Conservation (phyloP, 2,888 invertebrate species). For the Cremastobaeus sp. region DNA sequence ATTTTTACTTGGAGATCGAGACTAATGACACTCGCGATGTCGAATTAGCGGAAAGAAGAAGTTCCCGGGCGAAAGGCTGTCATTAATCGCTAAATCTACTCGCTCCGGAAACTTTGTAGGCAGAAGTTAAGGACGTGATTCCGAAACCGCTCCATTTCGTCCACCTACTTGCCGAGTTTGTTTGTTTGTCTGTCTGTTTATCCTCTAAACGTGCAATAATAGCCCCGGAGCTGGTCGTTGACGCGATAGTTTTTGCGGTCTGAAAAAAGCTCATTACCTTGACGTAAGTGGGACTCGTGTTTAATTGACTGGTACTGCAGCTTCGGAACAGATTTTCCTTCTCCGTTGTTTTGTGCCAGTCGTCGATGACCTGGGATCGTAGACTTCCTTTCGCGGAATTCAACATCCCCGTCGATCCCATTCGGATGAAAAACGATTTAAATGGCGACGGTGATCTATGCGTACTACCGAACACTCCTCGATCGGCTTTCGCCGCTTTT, state of each 20-base stretch:
- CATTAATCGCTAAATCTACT: too few relatives aligned
- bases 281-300: slow-evolving; percentile 82
- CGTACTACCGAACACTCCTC: slow-evolving; percentile 76
- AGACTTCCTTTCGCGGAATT: slow-evolving; percentile 80
- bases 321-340: slow-evolving; percentile 83
- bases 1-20: too few relatives aligned
- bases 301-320: slow-evolving; percentile 87
- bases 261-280: slow-evolving; percentile 73
- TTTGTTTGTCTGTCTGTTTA: too few relatives aligned
- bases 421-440: slow-evolving; percentile 86
- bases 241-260: background rate
- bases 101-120: too few relatives aligned
- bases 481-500: slow-evolving; percentile 63
- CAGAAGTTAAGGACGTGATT: too few relatives aligned
- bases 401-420: slow-evolving; percentile 88
- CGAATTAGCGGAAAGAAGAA: too few relatives aligned
- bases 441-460: slow-evolving; percentile 83
- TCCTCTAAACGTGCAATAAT: too few relatives aligned
- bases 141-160: too few relatives aligned
- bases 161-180: too few relatives aligned
- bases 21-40: too few relatives aligned
- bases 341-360: slow-evolving; percentile 78
- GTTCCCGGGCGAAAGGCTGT: too few relatives aligned
- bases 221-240: too few relatives aligned
- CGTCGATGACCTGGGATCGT: slow-evolving; percentile 77